A percentile compares a stretch with the other conserved stretches of the same genome.
Evolutionary conservation across 2,797 vertebrate genomes (phyloP).

Genomic region (Gymnoscopelus microlampas): DNA sequence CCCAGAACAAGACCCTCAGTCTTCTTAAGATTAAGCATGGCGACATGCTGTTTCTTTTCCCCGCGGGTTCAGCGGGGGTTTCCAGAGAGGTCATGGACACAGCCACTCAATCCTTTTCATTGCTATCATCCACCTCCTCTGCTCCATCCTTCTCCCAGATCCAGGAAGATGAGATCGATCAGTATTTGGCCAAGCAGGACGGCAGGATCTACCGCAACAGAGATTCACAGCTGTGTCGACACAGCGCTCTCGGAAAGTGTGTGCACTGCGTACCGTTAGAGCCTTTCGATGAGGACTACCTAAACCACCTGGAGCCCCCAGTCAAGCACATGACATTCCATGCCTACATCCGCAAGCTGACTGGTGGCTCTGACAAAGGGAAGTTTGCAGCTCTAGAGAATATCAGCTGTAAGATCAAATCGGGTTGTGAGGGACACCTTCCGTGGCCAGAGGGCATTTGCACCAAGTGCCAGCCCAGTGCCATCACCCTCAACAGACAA

Average conservation of each 20-base stretch:
- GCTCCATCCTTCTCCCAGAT: slow-evolving; percentile 78
- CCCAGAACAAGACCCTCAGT: slow-evolving; percentile 92
- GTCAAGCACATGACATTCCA: slow-evolving; percentile 99
- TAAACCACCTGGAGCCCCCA: slow-evolving; percentile 97
- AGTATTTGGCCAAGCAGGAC: slow-evolving; percentile 94
- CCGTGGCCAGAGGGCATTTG: slow-evolving; percentile 99
- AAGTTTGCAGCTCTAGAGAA: slow-evolving; percentile 99
- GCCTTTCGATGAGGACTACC: slow-evolving; percentile 99
- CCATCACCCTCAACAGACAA: slow-evolving; percentile 98
- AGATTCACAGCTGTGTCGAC: slow-evolving; percentile 97
- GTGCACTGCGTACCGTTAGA: slow-evolving; percentile 97
- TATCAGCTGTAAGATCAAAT: slow-evolving; percentile 99
- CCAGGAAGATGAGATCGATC: slow-evolving; percentile 95
- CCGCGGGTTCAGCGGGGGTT: slow-evolving; percentile 84
- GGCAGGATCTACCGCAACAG: slow-evolving; percentile 95
- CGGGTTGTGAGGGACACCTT: slow-evolving; percentile 96
- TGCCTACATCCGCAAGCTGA: slow-evolving; percentile 98
- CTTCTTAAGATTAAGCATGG: slow-evolving; percentile 98
- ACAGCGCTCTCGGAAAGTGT: slow-evolving; percentile 95
- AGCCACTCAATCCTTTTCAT: slow-evolving; percentile 79
- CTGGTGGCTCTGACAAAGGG: slow-evolving; percentile 96
- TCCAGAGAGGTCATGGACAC: slow-evolving; percentile 95
- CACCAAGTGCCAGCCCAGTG: slow-evolving; percentile 98
- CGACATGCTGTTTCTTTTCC: slow-evolving; percentile 94
- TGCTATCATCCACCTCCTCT: slow-evolving; percentile 60